phyloP scores from a whole-genome alignment of 1,140 invertebrate genomes.

The Drosophila orena region DNA sequence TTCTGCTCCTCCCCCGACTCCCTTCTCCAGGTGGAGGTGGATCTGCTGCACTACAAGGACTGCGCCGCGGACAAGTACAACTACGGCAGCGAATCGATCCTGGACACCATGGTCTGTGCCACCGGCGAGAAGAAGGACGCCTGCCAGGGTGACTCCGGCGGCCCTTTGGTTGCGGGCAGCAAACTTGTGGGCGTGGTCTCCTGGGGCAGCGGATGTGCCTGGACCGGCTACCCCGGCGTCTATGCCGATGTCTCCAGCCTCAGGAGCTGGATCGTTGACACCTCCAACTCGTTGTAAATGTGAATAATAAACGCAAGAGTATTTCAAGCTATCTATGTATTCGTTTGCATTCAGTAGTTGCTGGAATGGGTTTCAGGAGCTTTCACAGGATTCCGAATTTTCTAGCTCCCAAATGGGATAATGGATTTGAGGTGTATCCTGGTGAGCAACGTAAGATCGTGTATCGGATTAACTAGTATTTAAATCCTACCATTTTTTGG shows the following conservation, averaged over 20 bases:
- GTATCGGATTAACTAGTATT: no score
- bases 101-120: slow-evolving; percentile 86
- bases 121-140: slow-evolving; percentile 85
- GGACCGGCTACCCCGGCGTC: slow-evolving; percentile 87
- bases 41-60: slow-evolving; percentile 24
- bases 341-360: background rate
- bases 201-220: slow-evolving; percentile 89
- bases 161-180: slow-evolving; percentile 76
- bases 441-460: no score
- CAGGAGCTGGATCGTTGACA: slow-evolving; percentile 74
- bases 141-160: slow-evolving; percentile 86
- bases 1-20: slow-evolving; percentile 33
- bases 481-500: no score
- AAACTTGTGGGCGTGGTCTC: slow-evolving; percentile 87
- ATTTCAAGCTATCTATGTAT: background rate
- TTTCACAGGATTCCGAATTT: background rate
- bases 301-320: slow-evolving; percentile 33
- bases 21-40: slow-evolving; percentile 44
- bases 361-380: background rate
- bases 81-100: slow-evolving; percentile 73
- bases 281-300: slow-evolving; percentile 11
- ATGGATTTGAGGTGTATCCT: no score
- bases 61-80: slow-evolving; percentile 35
- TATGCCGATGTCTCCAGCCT: slow-evolving; percentile 88
- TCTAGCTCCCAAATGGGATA: no score